Evolutionary conservation across 1,140 invertebrate genomes (phyloP), one percentile per base, ranked within the genome.

Genomic region (Contarinia nasturtii): DNA sequence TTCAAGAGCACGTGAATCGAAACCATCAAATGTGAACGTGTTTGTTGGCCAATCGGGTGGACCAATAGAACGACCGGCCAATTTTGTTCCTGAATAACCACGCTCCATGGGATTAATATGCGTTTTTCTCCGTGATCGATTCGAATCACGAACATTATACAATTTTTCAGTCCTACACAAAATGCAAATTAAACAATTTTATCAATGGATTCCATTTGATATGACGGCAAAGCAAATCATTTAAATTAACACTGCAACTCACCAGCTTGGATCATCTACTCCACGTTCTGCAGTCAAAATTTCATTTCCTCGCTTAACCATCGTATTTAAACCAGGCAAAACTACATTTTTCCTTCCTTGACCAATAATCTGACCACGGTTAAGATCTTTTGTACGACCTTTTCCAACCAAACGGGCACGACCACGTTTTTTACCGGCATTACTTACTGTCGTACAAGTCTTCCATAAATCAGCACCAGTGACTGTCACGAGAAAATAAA

Each of bases 391-490:
- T 12, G 74, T 71, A 15, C 74, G 66, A 57, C 75, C 82, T 50
- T 73, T 77, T 11, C 81, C 77, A 21, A 74, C 65, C 46, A 80
- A 80, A 67, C 77, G 90, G n/a, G 78, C 90, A 70, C 95, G 77
- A 49, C 95, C 95, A 69, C 92, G 77, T 61, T 91, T 92, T 55
- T 72, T 80, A 50, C 95, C 94, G 53, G 91, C 85, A 77, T 93
- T 95, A 75, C 92, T 96, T 1, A 98, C 91, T 56, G 81, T 83
- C 3, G 82, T 87, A 1, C 94, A 82, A 37, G 89, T 86, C 63
- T 92, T 91, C 94, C 95, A 98, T 54, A 98, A 65, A 43, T 80
- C 67, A 17, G 84, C 75, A 17, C 82, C 87, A 48, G 82, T 70
- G 43, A 80, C 85, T 89, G 37, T 45, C 54, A 53, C 41, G 27